phyloP scores from a whole-genome alignment of 2,888 invertebrate genomes.

The Boloria selene region DNA sequence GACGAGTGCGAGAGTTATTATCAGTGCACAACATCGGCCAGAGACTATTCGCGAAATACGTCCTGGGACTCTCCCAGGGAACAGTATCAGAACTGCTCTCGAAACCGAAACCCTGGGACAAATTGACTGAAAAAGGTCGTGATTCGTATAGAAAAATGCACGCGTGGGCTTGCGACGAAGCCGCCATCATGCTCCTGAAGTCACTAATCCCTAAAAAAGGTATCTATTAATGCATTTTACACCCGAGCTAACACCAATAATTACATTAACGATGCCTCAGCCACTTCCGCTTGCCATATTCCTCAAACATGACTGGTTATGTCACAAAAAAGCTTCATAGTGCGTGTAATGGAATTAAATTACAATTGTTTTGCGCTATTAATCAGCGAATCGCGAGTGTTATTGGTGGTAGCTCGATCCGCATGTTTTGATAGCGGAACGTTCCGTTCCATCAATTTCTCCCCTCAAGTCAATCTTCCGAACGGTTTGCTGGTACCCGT shows the following conservation, averaged over 20 bases:
- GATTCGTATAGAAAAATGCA: conserved; percentile 99
- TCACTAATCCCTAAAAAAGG: conserved; percentile 99
- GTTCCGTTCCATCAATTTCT: conserved; percentile 53
- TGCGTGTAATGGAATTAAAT: conserved; percentile 34
- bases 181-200: conserved; percentile 97
- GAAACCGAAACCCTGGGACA: conserved; percentile 99
- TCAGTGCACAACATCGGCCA: conserved; percentile 99
- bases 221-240: conserved; percentile 78
- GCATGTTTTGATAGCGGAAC: conserved; percentile 51
- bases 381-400: conserved; percentile 31
- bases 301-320: conserved; percentile 28
- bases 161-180: conserved; percentile 99
- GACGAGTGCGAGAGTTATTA: conserved; percentile 95
- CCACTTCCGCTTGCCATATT: conserved; percentile 20
- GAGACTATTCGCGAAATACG: conserved; percentile 98
- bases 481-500: conserved; percentile 62
- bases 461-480: conserved; percentile 63
- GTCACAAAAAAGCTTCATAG: conserved; percentile 25
- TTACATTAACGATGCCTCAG: conserved; percentile 29
- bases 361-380: conserved; percentile 32
- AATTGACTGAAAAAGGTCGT: conserved; percentile 98
- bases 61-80: conserved; percentile 97
- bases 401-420: conserved; percentile 49
- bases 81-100: conserved; percentile 99
- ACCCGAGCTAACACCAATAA: conserved; percentile 37